Conservation (phyloP, 2,797 vertebrate species). For the Pelochelys cantorii region DNA sequence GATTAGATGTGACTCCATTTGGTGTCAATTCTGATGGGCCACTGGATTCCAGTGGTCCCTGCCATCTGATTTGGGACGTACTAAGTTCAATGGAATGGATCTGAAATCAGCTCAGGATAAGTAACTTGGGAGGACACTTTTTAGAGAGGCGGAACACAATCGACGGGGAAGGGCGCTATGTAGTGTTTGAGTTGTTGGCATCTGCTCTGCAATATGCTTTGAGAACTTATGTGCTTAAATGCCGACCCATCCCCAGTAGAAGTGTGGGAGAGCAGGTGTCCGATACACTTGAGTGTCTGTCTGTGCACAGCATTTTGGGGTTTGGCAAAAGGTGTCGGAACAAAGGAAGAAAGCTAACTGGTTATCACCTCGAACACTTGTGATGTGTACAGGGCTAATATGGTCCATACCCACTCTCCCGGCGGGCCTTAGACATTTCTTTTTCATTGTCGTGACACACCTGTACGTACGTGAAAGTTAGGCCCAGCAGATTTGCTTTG, state of each 20-base stretch:
- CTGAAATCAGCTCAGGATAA: neutral
- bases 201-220: neutral
- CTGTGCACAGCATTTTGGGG: accelerated
- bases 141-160: accelerated
- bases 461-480: accelerated
- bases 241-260: accelerated
- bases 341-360: accelerated
- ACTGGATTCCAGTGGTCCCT: accelerated
- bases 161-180: neutral
- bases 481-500: accelerated
- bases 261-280: neutral
- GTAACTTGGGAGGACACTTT: accelerated
- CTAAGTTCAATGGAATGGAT: accelerated
- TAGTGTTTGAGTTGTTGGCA: neutral
- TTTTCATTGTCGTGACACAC: neutral
- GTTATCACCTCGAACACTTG: neutral
- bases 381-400: neutral
- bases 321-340: neutral
- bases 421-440: accelerated
- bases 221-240: accelerated
- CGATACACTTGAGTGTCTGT: accelerated
- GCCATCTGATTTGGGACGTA: accelerated
- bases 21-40: neutral
- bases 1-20: neutral
- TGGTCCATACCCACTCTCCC: neutral